A percentile compares a stretch with the other conserved stretches of the same genome.
These are phyloP conservation scores for Agrotis clavis DNA, from an alignment of 2,888 invertebrate genomes.

Conservation along the genomic window DNA sequence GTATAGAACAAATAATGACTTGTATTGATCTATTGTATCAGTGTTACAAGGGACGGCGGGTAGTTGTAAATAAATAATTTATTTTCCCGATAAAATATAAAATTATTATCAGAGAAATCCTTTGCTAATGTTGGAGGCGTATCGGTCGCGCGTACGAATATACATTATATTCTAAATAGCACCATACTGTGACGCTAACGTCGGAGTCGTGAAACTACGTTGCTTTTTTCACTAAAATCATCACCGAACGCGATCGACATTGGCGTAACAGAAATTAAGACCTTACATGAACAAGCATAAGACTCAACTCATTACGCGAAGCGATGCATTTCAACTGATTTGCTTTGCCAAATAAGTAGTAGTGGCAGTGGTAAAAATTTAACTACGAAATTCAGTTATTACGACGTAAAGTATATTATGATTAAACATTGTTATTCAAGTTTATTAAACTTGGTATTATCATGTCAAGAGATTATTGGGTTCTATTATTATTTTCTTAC, in stretches of 20 bases:
- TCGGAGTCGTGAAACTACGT: too few species aligned
- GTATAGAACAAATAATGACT: slow-evolving; percentile 31
- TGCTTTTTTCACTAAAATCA: too few species aligned
- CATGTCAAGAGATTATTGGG: slow-evolving; percentile 50
- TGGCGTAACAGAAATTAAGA: too few species aligned
- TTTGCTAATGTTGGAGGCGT: neutral
- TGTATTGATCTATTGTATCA: slow-evolving; percentile 15
- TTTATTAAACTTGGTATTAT: slow-evolving; percentile 36
- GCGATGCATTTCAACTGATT: too few species aligned
- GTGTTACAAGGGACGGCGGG: slow-evolving; percentile 37
- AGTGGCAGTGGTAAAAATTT: too few species aligned
- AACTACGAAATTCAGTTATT: too few species aligned
- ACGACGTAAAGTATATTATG: neutral
- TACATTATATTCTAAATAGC: neutral
- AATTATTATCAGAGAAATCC: neutral
- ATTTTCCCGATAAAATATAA: neutral
- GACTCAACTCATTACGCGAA: too few species aligned
- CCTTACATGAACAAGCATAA: too few species aligned
- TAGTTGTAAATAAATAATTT: neutral
- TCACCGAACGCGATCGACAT: too few species aligned
- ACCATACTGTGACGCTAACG: neutral
- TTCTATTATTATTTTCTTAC: slow-evolving; percentile 51
- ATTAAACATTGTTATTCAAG: slow-evolving; percentile 29
- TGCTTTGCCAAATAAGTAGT: too few species aligned
- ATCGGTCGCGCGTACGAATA: too few species aligned